Percentiles rank a stretch among this genome's conserved stretches.
phyloP scores from a whole-genome alignment of 1,140 invertebrate species.

The Listronotus oregonensis region DNA sequence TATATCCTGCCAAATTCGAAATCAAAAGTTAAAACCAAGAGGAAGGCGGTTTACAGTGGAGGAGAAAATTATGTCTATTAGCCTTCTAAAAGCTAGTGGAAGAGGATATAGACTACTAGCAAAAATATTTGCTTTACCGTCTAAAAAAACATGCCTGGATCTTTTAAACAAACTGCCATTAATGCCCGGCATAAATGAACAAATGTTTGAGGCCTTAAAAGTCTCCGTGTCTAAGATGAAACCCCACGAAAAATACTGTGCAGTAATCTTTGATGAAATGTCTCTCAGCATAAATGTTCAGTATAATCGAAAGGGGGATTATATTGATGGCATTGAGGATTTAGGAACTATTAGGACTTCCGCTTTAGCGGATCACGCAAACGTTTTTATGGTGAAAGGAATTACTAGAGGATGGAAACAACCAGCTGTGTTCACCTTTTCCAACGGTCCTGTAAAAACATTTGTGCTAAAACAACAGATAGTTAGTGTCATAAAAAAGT shows the following conservation, averaged over 20 bases:
- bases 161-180: slow-evolving; percentile 15
- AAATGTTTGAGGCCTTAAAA: slow-evolving; percentile 10
- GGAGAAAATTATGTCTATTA: slow-evolving; percentile 44
- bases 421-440: not conserved
- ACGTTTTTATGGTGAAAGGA: slow-evolving; percentile 5
- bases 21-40: slow-evolving; percentile 15
- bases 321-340: slow-evolving; percentile 14
- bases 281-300: not conserved
- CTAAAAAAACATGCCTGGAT: slow-evolving; percentile 1
- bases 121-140: slow-evolving; percentile 13
- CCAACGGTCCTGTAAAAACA: not conserved
- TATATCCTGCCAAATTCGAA: slow-evolving; percentile 31
- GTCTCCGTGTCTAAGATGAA: slow-evolving; percentile 7
- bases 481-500: not conserved
- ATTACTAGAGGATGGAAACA: slow-evolving; percentile 23
- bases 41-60: slow-evolving; percentile 39
- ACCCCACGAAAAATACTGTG: not conserved
- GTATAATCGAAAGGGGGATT: slow-evolving; percentile 2
- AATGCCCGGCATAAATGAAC: slow-evolving; percentile 16
- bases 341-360: not conserved
- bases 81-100: slow-evolving; percentile 37
- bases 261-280: slow-evolving; percentile 30
- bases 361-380: slow-evolving; percentile 1
- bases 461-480: not conserved
- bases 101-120: not conserved